phyloP scores from a whole-genome alignment of 2,113 vertebrate species.

The Cyanoliseus patagonus region DNA sequence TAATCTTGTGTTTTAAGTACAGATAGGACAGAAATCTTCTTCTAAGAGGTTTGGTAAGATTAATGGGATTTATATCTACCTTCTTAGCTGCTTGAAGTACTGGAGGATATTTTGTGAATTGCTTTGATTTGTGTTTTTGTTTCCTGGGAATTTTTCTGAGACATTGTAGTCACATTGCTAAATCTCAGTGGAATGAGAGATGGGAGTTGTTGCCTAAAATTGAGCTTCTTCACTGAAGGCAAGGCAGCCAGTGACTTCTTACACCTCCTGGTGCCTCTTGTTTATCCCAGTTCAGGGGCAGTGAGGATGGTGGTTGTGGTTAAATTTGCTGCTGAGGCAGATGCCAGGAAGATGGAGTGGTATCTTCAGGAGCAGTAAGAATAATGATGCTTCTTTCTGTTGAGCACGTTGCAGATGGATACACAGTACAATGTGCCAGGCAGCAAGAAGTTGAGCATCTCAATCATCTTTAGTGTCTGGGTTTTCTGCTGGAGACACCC shows the following conservation, averaged over 20 bases:
- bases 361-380: slow-evolving; percentile 3
- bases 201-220: not conserved
- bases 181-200: not conserved
- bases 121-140: not conserved
- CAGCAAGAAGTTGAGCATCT: not conserved
- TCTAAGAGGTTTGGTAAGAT: not conserved
- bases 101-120: not conserved
- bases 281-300: not conserved
- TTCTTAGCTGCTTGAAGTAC: not conserved
- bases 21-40: not conserved
- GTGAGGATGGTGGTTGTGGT: not conserved
- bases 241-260: not conserved
- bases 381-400: not conserved
- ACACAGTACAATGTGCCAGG: not conserved
- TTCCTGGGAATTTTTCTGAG: not conserved
- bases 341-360: not conserved
- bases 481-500: not conserved
- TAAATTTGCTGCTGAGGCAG: not conserved
- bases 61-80: not conserved
- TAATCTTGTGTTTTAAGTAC: not conserved
- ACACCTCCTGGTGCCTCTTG: not conserved
- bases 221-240: not conserved
- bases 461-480: not conserved
- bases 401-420: not conserved
- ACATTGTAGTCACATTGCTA: not conserved